phyloP scores from a whole-genome alignment of 53 echinoderm and acorn worm genomes.

The Patiria pectinifera region DNA sequence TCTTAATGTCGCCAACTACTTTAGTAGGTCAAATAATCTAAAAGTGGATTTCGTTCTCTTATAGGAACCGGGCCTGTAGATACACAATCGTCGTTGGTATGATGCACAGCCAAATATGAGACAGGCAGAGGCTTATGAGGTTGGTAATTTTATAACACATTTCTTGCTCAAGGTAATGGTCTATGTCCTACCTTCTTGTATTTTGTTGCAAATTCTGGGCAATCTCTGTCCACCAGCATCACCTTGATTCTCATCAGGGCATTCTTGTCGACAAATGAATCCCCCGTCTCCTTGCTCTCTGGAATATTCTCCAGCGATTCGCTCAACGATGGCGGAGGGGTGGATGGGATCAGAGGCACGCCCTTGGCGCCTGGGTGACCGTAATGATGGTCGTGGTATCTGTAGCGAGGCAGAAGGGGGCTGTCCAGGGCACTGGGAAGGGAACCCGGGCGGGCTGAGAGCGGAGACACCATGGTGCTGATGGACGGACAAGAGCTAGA shows the following conservation, averaged over 20 bases:
- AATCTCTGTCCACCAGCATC: slow-evolving; percentile 85
- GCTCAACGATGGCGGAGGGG: slow-evolving; percentile 90
- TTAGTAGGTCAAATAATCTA: too few species aligned
- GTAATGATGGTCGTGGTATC: slow-evolving; percentile 17
- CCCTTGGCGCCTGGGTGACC: slow-evolving; percentile 51
- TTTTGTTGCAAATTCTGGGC: slow-evolving; percentile 80
- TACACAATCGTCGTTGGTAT: too few species aligned
- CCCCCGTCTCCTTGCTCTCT: not conserved
- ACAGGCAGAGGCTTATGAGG: not conserved
- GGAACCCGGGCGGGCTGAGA: slow-evolving; percentile 82
- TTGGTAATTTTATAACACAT: not conserved
- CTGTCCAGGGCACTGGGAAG: slow-evolving; percentile 83
- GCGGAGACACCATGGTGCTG: slow-evolving; percentile 64
- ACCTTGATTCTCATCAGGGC: slow-evolving; percentile 89
- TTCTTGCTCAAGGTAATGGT: not conserved
- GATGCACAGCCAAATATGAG: not conserved
- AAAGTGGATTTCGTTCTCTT: too few species aligned
- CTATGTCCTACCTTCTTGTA: slow-evolving; percentile 80
- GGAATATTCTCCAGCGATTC: slow-evolving; percentile 78
- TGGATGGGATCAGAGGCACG: slow-evolving; percentile 70
- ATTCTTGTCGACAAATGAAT: slow-evolving; percentile 46
- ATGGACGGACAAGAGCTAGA: slow-evolving; percentile 98
- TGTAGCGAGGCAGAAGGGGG: slow-evolving; percentile 63
- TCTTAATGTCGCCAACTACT: too few species aligned
- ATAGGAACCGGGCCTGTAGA: too few species aligned